Conservation (phyloP, 37 sponge, comb jelly and placozoan genomes). For the Beroe ovata region DNA sequence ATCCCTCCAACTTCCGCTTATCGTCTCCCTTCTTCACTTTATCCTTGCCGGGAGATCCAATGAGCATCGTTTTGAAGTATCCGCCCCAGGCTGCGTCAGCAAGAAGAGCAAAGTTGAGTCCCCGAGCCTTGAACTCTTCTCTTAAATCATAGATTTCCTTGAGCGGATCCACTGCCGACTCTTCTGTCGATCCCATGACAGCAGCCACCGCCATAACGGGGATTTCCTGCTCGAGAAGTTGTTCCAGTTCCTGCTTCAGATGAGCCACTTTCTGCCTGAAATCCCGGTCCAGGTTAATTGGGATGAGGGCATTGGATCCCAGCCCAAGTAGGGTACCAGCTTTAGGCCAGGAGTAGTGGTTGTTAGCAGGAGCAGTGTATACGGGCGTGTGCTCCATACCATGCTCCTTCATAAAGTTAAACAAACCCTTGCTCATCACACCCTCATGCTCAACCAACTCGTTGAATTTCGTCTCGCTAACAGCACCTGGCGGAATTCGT, state of each 20-base stretch:
- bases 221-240: background rate
- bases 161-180: background rate
- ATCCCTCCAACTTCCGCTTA: constrained; percentile 2
- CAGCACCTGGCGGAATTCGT: background rate
- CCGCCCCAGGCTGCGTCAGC: constrained; percentile 68
- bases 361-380: constrained; percentile 51
- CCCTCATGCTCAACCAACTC: constrained; percentile 16
- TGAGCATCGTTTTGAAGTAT: constrained; percentile 60
- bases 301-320: constrained; percentile 5
- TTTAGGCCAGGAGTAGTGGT: constrained; percentile 69
- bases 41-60: background rate
- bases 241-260: background rate
- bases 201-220: constrained; percentile 48
- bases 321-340: constrained; percentile 64
- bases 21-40: background rate
- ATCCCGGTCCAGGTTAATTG: constrained; percentile 37
- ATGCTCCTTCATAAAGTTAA: background rate
- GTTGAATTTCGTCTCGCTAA: background rate
- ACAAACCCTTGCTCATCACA: background rate
- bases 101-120: constrained; percentile 51
- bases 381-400: constrained; percentile 1
- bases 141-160: constrained; percentile 1
- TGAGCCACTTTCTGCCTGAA: constrained; percentile 44
- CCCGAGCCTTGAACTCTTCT: constrained; percentile 8
- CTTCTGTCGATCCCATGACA: constrained; percentile 35